A percentile compares a stretch with the other conserved stretches of the same genome.
Conservation (phyloP, 2,888 invertebrate genomes). For the Cephonodes hylas region DNA sequence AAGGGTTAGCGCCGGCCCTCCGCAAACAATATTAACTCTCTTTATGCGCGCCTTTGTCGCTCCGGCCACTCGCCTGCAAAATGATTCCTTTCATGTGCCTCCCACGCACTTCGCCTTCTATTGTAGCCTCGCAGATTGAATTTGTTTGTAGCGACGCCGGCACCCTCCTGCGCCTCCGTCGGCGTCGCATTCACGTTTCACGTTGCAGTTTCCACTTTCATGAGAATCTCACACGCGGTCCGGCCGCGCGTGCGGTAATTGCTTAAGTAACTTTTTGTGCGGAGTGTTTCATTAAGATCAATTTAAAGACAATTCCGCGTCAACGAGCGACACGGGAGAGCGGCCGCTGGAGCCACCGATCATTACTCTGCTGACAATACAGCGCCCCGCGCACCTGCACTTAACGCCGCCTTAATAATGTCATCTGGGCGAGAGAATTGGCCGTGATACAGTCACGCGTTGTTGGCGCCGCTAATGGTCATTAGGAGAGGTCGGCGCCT, state of each 20-base stretch:
- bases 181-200: neutral
- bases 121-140: slow-evolving; percentile 34
- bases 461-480: slow-evolving; percentile 49
- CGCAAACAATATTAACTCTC: slow-evolving; percentile 63
- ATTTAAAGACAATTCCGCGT: slow-evolving; percentile 11
- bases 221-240: neutral
- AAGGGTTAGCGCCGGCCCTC: slow-evolving; percentile 33
- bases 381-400: neutral
- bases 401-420: slow-evolving; percentile 52
- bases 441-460: slow-evolving; percentile 58
- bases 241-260: neutral
- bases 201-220: neutral
- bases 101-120: slow-evolving; percentile 44
- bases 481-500: slow-evolving; percentile 15
- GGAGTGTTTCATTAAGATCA: neutral
- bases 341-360: neutral
- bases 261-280: neutral
- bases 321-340: slow-evolving; percentile 20
- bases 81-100: slow-evolving; percentile 59
- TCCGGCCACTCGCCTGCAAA: slow-evolving; percentile 43
- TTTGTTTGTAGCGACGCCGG: slow-evolving; percentile 19
- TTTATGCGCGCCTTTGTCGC: slow-evolving; percentile 51
- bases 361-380: neutral
- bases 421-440: slow-evolving; percentile 58
- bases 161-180: neutral